Evolutionary conservation across 2,888 invertebrate species (phyloP), one percentile per base, ranked within the genome.

Genomic region (Coecobrya sp.): DNA sequence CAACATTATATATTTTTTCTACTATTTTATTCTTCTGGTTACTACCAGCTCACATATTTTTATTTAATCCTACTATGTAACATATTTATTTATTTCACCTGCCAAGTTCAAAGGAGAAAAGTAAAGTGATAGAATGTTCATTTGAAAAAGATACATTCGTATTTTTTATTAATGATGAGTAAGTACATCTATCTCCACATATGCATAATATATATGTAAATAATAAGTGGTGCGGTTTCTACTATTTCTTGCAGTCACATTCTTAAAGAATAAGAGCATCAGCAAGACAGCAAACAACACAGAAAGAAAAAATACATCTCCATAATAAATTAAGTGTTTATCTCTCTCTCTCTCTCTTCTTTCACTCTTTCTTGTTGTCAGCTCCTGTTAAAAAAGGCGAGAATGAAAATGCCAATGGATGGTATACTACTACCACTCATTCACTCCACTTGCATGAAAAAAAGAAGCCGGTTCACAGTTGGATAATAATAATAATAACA

Each of bases 311-410:
- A 49, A 84, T 25, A 73, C 52, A 88, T 88, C 81, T 88, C 88
- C 81, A 81, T 88, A 82, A 89, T 89, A 89, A 89, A 89, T 89
- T 89, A 89, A 89, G 89, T 89, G 84, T 89, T 89, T 89, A 89
- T 89, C 89, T 89, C 70, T 45, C 52, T 89, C 81, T 70, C 19
- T 30, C 42, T 42, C 42, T 70, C 27, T 82, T 73, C 42, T 42
- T 59, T 49, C 79, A 8, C 11, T 55, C 36, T n/a, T 84, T 84
- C 42, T 84, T 49, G n/a, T 81, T 65, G 82, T 84, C 81, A 59
- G 84, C 84, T 84, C 84, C 65, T 65, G 84, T 84, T 84, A 76
- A 36, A 73, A 76, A 76, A 76, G 76, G 76, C 49, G 76, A 76
- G 76, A 76, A 76, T 76, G 76, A 76, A 73, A 76, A 76, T 76